phyloP scores from a whole-genome alignment of 2,113 vertebrate genomes.

The Serinus canaria region DNA sequence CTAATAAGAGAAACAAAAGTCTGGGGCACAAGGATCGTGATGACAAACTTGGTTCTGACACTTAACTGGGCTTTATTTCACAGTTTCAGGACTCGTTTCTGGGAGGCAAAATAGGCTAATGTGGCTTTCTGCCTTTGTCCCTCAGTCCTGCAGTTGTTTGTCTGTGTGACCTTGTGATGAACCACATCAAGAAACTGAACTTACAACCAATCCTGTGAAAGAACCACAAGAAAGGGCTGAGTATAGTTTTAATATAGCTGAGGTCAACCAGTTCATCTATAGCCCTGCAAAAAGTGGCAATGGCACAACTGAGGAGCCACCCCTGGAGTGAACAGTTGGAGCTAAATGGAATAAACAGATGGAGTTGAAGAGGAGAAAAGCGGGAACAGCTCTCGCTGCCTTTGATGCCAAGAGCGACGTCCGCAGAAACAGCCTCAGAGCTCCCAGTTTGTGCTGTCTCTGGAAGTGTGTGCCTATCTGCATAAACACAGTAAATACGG shows the following conservation, averaged over 20 bases:
- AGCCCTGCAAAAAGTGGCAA: slow-evolving; percentile 19
- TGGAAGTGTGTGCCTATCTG: not conserved
- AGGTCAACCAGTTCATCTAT: slow-evolving; percentile 20
- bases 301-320: slow-evolving; percentile 3
- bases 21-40: not conserved
- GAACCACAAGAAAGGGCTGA: not conserved
- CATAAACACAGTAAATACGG: not conserved
- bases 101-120: not conserved
- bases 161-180: not conserved
- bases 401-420: slow-evolving; percentile 26
- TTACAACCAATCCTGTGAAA: not conserved
- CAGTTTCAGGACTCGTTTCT: not conserved
- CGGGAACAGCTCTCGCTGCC: not conserved
- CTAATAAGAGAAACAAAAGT: not conserved
- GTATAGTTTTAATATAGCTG: not conserved
- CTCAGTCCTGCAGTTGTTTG: not conserved
- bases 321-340: slow-evolving; percentile 57
- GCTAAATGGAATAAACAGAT: slow-evolving; percentile 62
- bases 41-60: not conserved
- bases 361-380: slow-evolving; percentile 41
- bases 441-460: slow-evolving; percentile 11
- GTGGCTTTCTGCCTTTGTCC: rapidly evolving
- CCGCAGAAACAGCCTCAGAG: slow-evolving; percentile 10
- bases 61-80: not conserved
- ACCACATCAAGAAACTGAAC: not conserved